phyloP scores from a whole-genome alignment of 2,113 vertebrate genomes.

The Poeciliopsis retropinna region DNA sequence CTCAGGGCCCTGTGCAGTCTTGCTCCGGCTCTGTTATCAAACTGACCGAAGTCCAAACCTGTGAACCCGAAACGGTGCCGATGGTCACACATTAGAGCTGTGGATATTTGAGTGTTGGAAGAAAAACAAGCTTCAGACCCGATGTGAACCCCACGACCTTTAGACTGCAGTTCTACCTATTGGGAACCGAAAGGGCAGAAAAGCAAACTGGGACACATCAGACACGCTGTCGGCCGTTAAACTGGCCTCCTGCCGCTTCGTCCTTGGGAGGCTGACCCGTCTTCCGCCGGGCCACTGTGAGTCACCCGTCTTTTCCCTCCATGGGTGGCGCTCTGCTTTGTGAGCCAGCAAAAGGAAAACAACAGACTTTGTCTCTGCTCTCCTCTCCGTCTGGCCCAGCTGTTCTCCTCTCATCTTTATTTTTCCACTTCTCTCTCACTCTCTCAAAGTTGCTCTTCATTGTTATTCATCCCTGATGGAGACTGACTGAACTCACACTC shows the following conservation, averaged over 20 bases:
- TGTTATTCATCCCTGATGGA: slow-evolving; percentile 10
- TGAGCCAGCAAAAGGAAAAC: slow-evolving; percentile 37
- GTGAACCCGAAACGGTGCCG: neutral
- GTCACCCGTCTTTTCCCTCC: slow-evolving; percentile 40
- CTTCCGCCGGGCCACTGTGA: slow-evolving; percentile 32
- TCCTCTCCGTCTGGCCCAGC: slow-evolving; percentile 20
- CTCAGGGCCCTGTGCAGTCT: neutral
- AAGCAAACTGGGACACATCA: slow-evolving; percentile 4
- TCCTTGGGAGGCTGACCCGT: slow-evolving; percentile 27
- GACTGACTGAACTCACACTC: neutral
- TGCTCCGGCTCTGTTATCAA: neutral
- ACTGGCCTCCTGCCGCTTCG: slow-evolving; percentile 14
- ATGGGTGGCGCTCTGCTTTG: slow-evolving; percentile 31
- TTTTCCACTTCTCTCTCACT: neutral
- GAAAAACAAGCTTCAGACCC: neutral
- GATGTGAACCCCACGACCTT: neutral
- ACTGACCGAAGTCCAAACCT: neutral
- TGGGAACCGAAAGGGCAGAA: neutral
- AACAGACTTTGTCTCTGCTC: slow-evolving; percentile 26
- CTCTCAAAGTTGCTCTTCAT: neutral
- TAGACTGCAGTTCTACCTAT: neutral
- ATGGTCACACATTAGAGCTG: neutral
- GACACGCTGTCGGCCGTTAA: slow-evolving; percentile 23
- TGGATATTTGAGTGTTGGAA: neutral
- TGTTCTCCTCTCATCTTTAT: neutral